Evolutionary conservation across 2,113 vertebrate genomes (phyloP).

Genomic region (Glaucomys volans): DNA sequence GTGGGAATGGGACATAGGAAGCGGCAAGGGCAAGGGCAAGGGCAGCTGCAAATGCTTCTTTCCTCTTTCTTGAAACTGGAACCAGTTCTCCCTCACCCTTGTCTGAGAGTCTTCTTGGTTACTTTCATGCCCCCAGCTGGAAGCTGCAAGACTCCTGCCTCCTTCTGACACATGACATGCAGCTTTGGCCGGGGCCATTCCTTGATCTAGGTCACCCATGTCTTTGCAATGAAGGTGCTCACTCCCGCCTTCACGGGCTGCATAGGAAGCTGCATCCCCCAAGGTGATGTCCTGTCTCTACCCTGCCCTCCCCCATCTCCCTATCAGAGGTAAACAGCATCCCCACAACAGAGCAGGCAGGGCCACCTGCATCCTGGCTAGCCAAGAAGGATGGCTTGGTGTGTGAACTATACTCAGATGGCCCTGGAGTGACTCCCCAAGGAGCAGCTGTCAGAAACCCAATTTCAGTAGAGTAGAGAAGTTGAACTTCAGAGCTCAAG

Average conservation of each 20-base stretch:
- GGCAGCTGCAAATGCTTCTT: background rate
- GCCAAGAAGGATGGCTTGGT: background rate
- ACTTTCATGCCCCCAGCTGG: background rate
- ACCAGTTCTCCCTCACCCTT: background rate
- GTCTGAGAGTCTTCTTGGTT: background rate
- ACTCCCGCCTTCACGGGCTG: accelerated
- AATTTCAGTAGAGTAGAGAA: background rate
- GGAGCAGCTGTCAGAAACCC: background rate
- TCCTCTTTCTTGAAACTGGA: background rate
- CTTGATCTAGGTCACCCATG: accelerated
- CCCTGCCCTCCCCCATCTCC: accelerated
- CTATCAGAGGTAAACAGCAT: background rate
- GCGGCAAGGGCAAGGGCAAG: accelerated
- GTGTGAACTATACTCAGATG: accelerated
- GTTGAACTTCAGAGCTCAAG: background rate
- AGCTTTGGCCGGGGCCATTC: accelerated
- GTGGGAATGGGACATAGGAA: background rate
- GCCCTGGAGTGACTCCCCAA: too few species aligned
- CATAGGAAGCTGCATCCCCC: background rate
- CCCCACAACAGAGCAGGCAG: background rate
- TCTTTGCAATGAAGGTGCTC: too few species aligned
- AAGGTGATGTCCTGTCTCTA: background rate
- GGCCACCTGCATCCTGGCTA: background rate
- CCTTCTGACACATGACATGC: accelerated
- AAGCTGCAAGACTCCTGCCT: background rate